These are phyloP conservation scores for Pangasianodon gigas DNA, from an alignment of 2,113 vertebrate genomes.

Conservation along the genomic window DNA sequence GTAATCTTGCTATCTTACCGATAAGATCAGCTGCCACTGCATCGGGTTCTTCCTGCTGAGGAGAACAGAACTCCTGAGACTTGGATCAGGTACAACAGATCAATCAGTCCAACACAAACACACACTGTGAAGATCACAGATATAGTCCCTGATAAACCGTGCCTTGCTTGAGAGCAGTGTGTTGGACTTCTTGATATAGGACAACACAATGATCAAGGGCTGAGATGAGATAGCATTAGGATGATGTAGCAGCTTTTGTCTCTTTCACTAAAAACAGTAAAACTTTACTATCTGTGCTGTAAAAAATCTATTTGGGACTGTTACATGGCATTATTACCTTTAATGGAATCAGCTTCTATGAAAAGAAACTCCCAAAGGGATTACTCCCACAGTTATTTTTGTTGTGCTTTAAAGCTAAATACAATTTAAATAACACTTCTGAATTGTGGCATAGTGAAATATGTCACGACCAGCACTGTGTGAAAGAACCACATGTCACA, in stretches of 20 bases:
- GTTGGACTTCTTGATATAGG: slow-evolving; percentile 25
- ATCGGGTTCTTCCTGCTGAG: slow-evolving; percentile 1
- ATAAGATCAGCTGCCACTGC: background rate
- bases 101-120: slow-evolving; percentile 10
- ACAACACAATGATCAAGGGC: background rate
- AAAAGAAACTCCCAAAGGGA: background rate
- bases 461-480: background rate
- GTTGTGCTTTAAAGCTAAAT: background rate
- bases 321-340: background rate
- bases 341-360: background rate
- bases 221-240: background rate
- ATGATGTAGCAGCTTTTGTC: background rate
- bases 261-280: background rate
- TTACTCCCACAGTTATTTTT: background rate
- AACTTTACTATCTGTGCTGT: background rate
- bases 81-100: slow-evolving; percentile 29
- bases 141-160: slow-evolving; percentile 19
- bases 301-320: background rate
- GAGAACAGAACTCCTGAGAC: slow-evolving; percentile 17
- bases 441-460: background rate
- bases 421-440: background rate
- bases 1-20: background rate
- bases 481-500: background rate
- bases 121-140: slow-evolving; percentile 15
- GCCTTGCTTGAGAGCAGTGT: background rate